phyloP scores from a whole-genome alignment of 2,113 vertebrate genomes.

The rat (Rattus norvegicus) region DNA sequence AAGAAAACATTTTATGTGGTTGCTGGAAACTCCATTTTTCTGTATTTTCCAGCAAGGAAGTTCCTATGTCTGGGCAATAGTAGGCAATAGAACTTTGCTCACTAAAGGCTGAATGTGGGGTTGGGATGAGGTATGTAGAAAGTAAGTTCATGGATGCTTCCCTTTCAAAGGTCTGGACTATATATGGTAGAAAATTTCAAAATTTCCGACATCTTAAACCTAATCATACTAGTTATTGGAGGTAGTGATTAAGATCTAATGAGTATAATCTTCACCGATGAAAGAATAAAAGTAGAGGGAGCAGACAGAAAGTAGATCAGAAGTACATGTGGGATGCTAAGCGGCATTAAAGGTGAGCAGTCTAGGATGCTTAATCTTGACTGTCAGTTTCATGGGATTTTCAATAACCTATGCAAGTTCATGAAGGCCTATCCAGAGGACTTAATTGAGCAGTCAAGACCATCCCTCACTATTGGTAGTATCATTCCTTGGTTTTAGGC shows the following conservation, averaged over 20 bases:
- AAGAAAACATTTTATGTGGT: background rate
- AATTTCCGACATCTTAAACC: background rate
- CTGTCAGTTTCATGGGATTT: background rate
- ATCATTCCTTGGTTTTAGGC: background rate
- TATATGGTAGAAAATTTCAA: background rate
- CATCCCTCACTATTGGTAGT: background rate
- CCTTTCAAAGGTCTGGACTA: background rate
- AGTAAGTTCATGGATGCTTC: background rate
- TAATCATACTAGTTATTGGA: constrained; percentile 43
- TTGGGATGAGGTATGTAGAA: background rate
- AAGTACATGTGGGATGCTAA: background rate
- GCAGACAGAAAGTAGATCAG: background rate
- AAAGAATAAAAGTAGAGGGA: background rate
- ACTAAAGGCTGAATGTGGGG: background rate
- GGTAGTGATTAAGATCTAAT: background rate
- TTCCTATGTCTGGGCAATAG: background rate
- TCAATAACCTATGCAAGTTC: no score
- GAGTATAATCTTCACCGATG: background rate
- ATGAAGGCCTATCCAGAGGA: background rate
- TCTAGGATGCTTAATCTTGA: background rate
- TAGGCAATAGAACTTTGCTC: no score
- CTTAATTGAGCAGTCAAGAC: background rate
- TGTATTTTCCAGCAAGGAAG: background rate
- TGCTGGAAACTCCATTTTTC: constrained; percentile 59
- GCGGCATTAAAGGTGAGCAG: background rate